Evolutionary conservation across 2,797 vertebrate species (phyloP).

Genomic region (Sylvia borin): DNA sequence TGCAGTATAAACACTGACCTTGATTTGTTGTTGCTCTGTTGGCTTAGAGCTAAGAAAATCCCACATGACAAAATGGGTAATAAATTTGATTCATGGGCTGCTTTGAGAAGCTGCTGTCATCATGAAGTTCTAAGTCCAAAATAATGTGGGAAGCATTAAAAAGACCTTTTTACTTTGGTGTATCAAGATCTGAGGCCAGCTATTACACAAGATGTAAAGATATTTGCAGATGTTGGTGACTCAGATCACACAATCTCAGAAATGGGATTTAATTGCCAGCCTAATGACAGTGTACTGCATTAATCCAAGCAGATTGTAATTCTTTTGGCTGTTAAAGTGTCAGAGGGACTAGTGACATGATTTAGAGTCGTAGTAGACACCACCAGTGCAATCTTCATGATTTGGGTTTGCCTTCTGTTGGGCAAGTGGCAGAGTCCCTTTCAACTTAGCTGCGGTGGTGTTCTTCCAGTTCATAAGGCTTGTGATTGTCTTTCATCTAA

Average conservation of each 20-base stretch:
- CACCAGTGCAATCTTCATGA: not conserved
- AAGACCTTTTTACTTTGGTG: conserved; percentile 22
- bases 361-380: not conserved
- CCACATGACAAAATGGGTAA: conserved; percentile 17
- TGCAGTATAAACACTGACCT: not conserved
- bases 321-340: conserved; percentile 35
- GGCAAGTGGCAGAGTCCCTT: not conserved
- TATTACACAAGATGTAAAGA: conserved; percentile 62
- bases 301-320: conserved; percentile 14
- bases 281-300: conserved; percentile 2
- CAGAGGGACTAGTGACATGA: not conserved
- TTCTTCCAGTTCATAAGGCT: not conserved
- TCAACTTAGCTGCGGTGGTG: not conserved
- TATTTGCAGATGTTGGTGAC: conserved; percentile 66
- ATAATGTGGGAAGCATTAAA: conserved; percentile 26
- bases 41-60: conserved; percentile 46
- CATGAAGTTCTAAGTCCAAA: conserved; percentile 7
- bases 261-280: conserved; percentile 22
- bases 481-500: not conserved
- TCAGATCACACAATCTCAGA: conserved; percentile 46
- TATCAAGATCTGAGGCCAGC: conserved; percentile 33
- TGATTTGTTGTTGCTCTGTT: conserved; percentile 8
- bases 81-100: conserved; percentile 58
- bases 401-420: not conserved
- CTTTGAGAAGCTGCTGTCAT: conserved; percentile 43